Base-by-base conservation (phyloP, 2,113 vertebrate genomes). In the Acrocephalus arundinaceus region DNA sequence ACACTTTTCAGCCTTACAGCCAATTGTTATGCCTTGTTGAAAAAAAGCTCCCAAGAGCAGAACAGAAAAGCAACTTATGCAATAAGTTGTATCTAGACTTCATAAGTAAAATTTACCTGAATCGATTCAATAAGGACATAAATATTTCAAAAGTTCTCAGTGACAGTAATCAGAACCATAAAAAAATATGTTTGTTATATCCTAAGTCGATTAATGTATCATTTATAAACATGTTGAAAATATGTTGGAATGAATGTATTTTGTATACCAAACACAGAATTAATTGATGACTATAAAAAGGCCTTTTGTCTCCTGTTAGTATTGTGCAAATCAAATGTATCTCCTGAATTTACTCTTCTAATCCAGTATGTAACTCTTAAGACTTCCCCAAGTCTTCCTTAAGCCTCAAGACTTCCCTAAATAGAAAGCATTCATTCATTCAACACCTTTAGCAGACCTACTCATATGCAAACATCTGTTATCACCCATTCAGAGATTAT, bases 21-120 rank as follows among this genome's bases (percentile, higher is more conserved):
- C 57, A 74, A 76, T 35, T 85, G 63, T 57, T 91, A 81, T 18
- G 45, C 72, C 37, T 63, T 82, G 39, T 51, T 90, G 63, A 94
- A 33, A 90, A 87, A 96, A 8, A 89, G 41, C 58, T 97, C 76
- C 80, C 65, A 82, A 80, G n/a, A 89, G 54, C 51, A 94, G 41
- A 73, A 80, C 3, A 15, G 55, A 82, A 83, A 94, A 91, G 31
- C 37, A 67, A 24, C 48, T 55, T 89, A 71, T 39, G 20, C 11
- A 89, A 82, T 5, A 91, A 94, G 85, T 54, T 43, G 31, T 85
- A 62, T 25, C 58, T 63, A 45, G 16, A 49, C 63, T 86, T 54
- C 19, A 49, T 6, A 5, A 92, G 52, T 66, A 95, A 94, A 82
- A 67, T 61, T 76, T 39, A 84, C 37, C 61, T 73, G 48, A 82